Conservation (phyloP, 2,113 vertebrate species). For the Muntiacus reevesi region DNA sequence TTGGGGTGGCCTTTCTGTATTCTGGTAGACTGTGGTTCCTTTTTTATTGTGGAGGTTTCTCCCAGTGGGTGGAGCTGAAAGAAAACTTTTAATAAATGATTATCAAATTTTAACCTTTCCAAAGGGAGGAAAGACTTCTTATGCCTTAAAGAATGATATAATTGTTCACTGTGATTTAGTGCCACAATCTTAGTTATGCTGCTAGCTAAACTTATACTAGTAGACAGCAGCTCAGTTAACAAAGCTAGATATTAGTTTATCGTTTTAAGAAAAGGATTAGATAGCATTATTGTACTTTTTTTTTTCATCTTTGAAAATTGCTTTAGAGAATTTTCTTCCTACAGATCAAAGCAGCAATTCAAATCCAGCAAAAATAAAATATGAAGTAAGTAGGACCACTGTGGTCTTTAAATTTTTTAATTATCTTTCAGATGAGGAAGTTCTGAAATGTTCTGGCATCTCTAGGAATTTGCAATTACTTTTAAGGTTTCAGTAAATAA, state of each 20-base stretch:
- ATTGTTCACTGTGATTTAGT: neutral
- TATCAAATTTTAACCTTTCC: neutral
- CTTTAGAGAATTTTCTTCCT: neutral
- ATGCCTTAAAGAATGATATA: neutral
- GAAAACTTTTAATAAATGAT: neutral
- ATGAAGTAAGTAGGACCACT: neutral
- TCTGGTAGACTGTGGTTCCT: too few relatives aligned
- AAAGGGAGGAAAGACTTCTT: neutral
- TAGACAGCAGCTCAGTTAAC: neutral
- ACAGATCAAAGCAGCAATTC: neutral
- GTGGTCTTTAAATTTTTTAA: neutral
- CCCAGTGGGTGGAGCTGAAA: neutral
- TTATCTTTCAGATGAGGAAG: neutral
- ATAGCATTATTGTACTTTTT: neutral
- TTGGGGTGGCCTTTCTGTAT: too few relatives aligned
- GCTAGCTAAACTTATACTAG: neutral
- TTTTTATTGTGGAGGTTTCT: too few relatives aligned
- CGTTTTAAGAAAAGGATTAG: neutral
- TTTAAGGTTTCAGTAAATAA: neutral
- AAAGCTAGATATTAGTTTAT: neutral
- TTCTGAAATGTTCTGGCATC: neutral
- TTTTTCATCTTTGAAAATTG: neutral
- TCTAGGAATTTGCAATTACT: neutral
- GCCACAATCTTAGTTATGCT: neutral
- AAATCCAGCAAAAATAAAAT: neutral